A percentile compares a stretch with the other conserved stretches of the same genome.
phyloP scores from a whole-genome alignment of 1,140 invertebrate species.

The Mactra quadrangularis region DNA sequence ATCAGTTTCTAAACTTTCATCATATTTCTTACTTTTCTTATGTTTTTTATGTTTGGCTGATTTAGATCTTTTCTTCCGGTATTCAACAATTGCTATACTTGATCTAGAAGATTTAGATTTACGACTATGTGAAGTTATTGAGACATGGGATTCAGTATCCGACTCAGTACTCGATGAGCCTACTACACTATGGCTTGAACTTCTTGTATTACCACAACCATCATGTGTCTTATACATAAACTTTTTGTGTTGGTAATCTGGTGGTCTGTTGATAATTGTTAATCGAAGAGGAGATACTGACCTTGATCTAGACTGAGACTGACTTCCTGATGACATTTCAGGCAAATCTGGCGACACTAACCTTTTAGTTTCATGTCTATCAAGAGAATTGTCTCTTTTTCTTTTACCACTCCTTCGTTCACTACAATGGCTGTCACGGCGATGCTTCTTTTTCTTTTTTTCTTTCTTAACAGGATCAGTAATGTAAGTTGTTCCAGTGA shows the following conservation, averaged over 20 bases:
- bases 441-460: conserved; percentile 42
- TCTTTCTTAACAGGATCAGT: conserved; percentile 39
- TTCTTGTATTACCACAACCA: not conserved
- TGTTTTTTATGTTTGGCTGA: conserved; percentile 48
- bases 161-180: conserved; percentile 1
- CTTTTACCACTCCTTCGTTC: conserved; percentile 1
- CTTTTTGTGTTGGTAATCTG: conserved; percentile 47
- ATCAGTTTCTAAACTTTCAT: conserved; percentile 1
- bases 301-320: conserved; percentile 1
- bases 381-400: conserved; percentile 7
- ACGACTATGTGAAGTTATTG: conserved; percentile 37
- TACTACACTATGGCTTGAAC: not conserved
- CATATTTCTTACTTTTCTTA: conserved; percentile 34
- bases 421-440: not conserved
- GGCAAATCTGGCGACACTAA: not conserved
- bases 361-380: conserved; percentile 9
- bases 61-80: conserved; percentile 55
- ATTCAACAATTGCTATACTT: conserved; percentile 59
- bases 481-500: conserved; percentile 33
- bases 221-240: conserved; percentile 39
- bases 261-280: not conserved
- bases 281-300: conserved; percentile 34
- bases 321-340: not conserved
- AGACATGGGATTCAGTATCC: conserved; percentile 36
- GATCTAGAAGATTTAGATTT: conserved; percentile 28